Evolutionary conservation across 2,888 invertebrate species (phyloP).

Genomic region (Cremastobaeus sp.): DNA sequence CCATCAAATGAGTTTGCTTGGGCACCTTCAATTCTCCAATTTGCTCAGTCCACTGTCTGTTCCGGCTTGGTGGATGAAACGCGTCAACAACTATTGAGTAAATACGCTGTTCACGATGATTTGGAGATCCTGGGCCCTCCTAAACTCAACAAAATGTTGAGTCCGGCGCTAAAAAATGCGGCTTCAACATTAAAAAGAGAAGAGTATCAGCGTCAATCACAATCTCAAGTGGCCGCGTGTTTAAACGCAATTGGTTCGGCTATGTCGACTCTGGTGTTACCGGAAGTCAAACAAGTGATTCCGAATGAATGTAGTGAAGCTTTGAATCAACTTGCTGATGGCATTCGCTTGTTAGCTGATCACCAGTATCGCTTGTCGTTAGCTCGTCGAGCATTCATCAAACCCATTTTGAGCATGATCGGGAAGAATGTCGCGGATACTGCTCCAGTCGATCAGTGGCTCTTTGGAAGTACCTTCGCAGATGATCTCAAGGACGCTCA

Average conservation of each 20-base stretch:
- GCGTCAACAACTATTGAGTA: constrained; percentile 9
- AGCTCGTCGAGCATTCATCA: constrained; percentile 23
- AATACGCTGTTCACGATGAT: constrained; percentile 8
- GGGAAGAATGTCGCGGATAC: constrained; percentile 20
- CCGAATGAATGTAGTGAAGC: constrained; percentile 7
- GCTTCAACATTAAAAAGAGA: constrained; percentile 17
- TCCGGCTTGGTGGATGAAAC: background rate
- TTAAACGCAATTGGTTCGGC: constrained; percentile 24
- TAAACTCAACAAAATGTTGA: constrained; percentile 13
- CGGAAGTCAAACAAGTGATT: background rate
- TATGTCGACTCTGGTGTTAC: constrained; percentile 8
- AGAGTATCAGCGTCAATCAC: constrained; percentile 17
- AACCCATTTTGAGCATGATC: constrained; percentile 22
- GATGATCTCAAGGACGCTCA: constrained; percentile 25
- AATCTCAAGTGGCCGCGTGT: constrained; percentile 26
- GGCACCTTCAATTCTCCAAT: background rate
- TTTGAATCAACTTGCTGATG: constrained; percentile 12
- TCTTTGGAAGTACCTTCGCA: constrained; percentile 26
- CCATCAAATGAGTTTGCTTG: constrained; percentile 1
- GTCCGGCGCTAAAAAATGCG: constrained; percentile 1
- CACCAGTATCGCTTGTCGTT: constrained; percentile 21
- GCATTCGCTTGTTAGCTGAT: constrained; percentile 22
- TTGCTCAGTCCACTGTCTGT: background rate
- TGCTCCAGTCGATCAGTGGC: constrained; percentile 26
- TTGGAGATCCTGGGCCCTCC: constrained; percentile 13